Base-by-base conservation (phyloP, 2,888 invertebrate genomes). In the Parnassius apollo region DNA sequence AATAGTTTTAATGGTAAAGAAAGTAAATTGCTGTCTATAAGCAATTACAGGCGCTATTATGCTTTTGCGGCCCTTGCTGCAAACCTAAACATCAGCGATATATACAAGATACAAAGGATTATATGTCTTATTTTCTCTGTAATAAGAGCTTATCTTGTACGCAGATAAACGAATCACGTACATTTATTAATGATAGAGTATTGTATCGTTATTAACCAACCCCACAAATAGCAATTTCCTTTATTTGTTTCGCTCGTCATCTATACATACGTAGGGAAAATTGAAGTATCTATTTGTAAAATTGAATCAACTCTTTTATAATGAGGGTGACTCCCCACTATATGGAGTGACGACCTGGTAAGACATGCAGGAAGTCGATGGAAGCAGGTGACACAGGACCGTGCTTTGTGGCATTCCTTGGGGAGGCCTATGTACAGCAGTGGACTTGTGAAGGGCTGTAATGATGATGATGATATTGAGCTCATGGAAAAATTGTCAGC, bases 11-110 rank as follows among this genome's bases (percentile, higher is more conserved):
- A 18, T 18, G 18, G 49, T 35, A 35, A 49, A 25, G 13, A 54
- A 49, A 53, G 50, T 48, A 62, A 53, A 22, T 11, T 51, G 55
- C 42, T 54, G 59, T 50, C 59, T 50, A 45, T 18, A 22, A 59
- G 59, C 59, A 59, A 63, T 59, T 59, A 63, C 59, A 45, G 45
- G 12, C 18, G 22, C 63, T 46, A 56, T 63, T 59, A 59, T 59
- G 63, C 55, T 59, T 59, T 59, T 51, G 56, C 55, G 63, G 45
- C 51, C 59, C 58, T 59, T 45, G 52, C 52, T 11, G n/a, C 22
- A 46, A 12, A 55, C 55, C n/a, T 9, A 55, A n/a, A 42, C 49
- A 51, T 35, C 61, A 49, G 42, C 25, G 49, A 58, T 57, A 53
- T n/a, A n/a, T n/a, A 50, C 42, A 11, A 42, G 22, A 7, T 18